Percentiles rank a stretch among this genome's conserved stretches.
Evolutionary conservation across 30 jellyfish, hydroid and myxozoan species (phyloP).

Genomic region (Turritopsis dohrnii): DNA sequence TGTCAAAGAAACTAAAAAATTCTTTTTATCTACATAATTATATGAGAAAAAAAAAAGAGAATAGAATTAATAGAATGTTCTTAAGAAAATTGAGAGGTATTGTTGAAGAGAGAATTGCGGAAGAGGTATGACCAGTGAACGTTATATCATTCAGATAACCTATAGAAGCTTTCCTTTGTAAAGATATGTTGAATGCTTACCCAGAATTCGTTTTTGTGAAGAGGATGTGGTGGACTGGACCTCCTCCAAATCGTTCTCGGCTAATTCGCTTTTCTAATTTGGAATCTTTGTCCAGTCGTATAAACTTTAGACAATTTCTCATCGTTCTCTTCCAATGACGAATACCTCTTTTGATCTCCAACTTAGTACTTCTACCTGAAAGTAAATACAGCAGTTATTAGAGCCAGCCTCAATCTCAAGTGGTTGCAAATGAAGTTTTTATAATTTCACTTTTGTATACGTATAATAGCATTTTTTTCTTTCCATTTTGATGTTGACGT

Average conservation of each 20-base stretch:
- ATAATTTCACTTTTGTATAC: background rate
- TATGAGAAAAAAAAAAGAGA: background rate
- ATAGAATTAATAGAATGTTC: background rate
- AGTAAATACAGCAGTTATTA: no score
- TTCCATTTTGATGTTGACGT: background rate
- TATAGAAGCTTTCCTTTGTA: background rate
- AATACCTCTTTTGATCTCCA: constrained; percentile 62
- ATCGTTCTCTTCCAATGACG: constrained; percentile 74
- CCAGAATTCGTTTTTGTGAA: constrained; percentile 34
- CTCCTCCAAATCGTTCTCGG: constrained; percentile 21
- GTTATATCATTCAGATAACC: background rate
- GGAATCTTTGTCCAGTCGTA: constrained; percentile 9
- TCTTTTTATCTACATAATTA: background rate
- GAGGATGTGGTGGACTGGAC: constrained; percentile 36
- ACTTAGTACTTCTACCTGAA: constrained; percentile 61
- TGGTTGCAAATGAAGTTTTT: background rate
- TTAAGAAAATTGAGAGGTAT: background rate
- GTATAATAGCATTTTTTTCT: background rate
- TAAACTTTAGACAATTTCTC: constrained; percentile 59
- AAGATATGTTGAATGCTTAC: background rate
- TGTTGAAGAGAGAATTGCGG: background rate
- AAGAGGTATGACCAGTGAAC: background rate
- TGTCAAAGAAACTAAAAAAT: background rate
- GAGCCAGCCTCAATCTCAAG: no score
- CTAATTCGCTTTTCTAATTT: constrained; percentile 10